Conservation (phyloP, 2,888 invertebrate species). For the Callinectes sapidus region DNA sequence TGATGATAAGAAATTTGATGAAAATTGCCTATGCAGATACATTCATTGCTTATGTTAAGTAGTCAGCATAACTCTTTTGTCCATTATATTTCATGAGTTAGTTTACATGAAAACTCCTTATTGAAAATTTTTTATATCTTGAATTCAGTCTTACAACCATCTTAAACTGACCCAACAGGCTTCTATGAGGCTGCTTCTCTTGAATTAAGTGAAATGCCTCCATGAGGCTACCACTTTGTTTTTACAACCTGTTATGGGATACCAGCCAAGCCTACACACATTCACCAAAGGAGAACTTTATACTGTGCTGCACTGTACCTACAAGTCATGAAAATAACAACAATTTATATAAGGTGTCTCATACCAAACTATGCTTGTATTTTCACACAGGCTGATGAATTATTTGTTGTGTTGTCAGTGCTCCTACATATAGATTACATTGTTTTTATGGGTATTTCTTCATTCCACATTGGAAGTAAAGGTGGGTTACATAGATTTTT, state of each 20-base stretch:
- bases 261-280: neutral
- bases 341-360: neutral
- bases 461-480: neutral
- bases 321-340: neutral
- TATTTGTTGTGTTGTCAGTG: neutral
- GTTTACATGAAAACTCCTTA: neutral
- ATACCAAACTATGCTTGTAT: neutral
- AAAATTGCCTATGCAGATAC: neutral
- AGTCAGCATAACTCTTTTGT: neutral
- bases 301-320: neutral
- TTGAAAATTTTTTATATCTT: neutral
- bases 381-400: neutral
- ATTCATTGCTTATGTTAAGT: neutral
- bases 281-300: neutral
- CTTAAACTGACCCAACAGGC: neutral
- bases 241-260: neutral
- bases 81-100: neutral
- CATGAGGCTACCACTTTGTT: neutral
- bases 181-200: neutral
- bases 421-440: neutral
- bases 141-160: neutral
- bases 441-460: neutral
- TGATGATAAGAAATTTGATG: neutral
- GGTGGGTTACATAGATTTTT: neutral
- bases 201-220: neutral